Percentiles rank a stretch among this genome's conserved stretches.
phyloP scores from a whole-genome alignment of 2,888 invertebrate genomes.

The Congeria kusceri region DNA sequence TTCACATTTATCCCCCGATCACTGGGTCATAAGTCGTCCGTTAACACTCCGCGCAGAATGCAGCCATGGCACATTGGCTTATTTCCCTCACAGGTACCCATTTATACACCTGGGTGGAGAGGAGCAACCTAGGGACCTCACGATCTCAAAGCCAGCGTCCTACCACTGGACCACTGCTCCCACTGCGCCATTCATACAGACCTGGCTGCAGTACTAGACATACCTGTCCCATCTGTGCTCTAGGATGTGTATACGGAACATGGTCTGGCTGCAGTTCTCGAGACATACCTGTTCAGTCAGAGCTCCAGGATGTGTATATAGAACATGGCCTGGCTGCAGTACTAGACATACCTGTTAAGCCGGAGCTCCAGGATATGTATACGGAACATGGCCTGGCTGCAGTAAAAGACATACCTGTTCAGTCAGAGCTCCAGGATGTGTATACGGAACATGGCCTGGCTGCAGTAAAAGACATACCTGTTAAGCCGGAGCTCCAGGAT shows the following conservation, averaged over 20 bases:
- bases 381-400: slow-evolving; percentile 85
- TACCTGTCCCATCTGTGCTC: slow-evolving; percentile 85
- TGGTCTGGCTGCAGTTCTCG: slow-evolving; percentile 85
- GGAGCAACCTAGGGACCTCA: too few species aligned
- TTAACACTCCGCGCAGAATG: too few species aligned
- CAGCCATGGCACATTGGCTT: too few species aligned
- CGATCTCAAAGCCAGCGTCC: too few species aligned
- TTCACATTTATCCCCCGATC: too few species aligned
- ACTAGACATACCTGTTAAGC: slow-evolving; percentile 84
- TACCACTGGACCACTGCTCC: too few species aligned
- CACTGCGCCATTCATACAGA: too few species aligned
- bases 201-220: slow-evolving; percentile 82
- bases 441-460: slow-evolving; percentile 85
- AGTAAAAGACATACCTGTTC: slow-evolving; percentile 84
- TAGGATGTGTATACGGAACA: slow-evolving; percentile 85
- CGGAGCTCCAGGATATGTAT: slow-evolving; percentile 85
- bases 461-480: slow-evolving; percentile 84
- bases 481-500: slow-evolving; percentile 85
- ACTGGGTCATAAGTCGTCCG: too few species aligned
- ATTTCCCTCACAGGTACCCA: too few species aligned
- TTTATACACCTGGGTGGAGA: too few species aligned
- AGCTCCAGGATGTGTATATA: slow-evolving; percentile 85
- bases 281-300: slow-evolving; percentile 82
- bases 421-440: slow-evolving; percentile 85
- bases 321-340: slow-evolving; percentile 85